Evolutionary conservation across 2,888 invertebrate species (phyloP), one percentile per base, ranked within the genome.

Genomic region (Sarcophaga caerulescens): DNA sequence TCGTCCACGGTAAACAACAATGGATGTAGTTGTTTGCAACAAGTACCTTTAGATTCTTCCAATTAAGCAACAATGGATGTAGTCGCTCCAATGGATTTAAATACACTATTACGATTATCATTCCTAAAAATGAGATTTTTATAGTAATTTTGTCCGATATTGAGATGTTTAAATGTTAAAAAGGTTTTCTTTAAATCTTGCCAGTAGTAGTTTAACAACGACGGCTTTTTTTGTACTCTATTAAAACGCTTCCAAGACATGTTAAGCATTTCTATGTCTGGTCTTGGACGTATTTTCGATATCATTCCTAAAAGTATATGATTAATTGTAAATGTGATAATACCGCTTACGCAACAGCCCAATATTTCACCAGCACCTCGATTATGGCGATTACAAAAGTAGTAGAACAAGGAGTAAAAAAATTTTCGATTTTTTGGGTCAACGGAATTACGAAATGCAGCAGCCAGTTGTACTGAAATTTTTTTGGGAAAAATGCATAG

Each of bases 381-480:
- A 21, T 23, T 25, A 19, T 17, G 59, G 4, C 59, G 25, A 35
- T 59, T 12, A 12, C 14, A 57, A 25, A 11, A 12, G 35, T 14
- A 59, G n/a, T 17, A 73, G 35, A 59, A 73, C 21, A 35, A 60
- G 19, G 44, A 60, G 14, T 14, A 17, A 44, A 12, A 5, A 19
- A n/a, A 35, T 2, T 5, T 65, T 35, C 5, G 19, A 17, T 65
- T 65, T n/a, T 35, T 44, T 14, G n/a, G 21, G 35, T 35, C 35
- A 35, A 35, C 35, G 35, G 10, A 35, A 52, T 14, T 52, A 12
- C 52, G 17, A 19, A 10, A 19, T 19, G 60, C 21, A 60, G 35
- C 35, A 11, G n/a, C 60, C 45, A 66, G 62, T 66, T 23, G 45
- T 60, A 81, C 84, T 84, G 77, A 86, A 84, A 83, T 62, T 69